Evolutionary conservation across 2,113 vertebrate species (phyloP).

Genomic region (Prinia subflava): DNA sequence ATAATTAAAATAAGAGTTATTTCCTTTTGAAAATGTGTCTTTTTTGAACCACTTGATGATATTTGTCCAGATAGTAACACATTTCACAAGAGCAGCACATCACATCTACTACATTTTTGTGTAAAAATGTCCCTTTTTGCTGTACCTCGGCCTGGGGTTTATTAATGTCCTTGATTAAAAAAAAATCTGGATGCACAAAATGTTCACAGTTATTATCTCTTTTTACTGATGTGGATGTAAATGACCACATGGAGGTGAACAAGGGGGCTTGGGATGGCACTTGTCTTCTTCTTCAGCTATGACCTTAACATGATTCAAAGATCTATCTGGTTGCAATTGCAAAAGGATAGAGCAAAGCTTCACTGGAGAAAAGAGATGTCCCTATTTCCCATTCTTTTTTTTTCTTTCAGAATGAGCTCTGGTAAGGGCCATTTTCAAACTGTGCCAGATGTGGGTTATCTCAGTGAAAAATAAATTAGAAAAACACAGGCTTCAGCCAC

Average conservation of each 20-base stretch:
- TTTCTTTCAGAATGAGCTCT: background rate
- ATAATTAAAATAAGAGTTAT: background rate
- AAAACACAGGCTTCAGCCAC: background rate
- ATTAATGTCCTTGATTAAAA: background rate
- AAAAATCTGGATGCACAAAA: background rate
- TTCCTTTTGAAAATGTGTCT: background rate
- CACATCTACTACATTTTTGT: background rate
- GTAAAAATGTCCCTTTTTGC: background rate
- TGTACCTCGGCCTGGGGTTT: background rate
- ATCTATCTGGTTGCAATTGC: background rate
- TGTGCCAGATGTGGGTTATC: background rate
- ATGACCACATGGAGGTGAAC: background rate
- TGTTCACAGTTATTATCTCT: background rate
- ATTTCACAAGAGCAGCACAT: background rate
- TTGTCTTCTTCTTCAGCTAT: background rate
- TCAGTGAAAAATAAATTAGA: background rate
- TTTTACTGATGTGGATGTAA: background rate
- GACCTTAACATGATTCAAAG: background rate
- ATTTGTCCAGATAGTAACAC: background rate
- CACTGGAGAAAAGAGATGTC: background rate
- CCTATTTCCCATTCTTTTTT: background rate
- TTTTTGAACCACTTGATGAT: background rate
- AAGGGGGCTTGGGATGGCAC: background rate
- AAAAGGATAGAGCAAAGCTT: background rate
- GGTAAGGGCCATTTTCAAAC: background rate